phyloP scores from a whole-genome alignment of 2,888 invertebrate species.

The Ashinkailepas kermadecensis region DNA sequence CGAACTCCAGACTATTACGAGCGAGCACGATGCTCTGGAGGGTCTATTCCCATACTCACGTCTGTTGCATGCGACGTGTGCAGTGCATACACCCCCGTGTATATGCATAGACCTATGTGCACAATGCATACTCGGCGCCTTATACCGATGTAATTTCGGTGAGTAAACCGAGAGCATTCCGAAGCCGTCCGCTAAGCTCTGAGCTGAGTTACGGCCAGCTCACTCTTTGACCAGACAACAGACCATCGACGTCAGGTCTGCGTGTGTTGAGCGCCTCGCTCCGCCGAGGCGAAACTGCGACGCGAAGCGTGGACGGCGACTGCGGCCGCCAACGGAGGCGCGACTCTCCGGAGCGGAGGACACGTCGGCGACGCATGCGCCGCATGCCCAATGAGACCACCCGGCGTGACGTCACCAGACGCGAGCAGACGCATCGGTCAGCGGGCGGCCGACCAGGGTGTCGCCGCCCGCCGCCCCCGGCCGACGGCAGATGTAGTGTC shows the following conservation, averaged over 20 bases:
- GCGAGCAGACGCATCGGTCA: background rate
- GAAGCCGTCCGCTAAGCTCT: too few relatives aligned
- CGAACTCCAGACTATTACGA: too few relatives aligned
- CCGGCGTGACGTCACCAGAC: background rate
- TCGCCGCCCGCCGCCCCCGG: background rate
- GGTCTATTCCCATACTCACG: too few relatives aligned
- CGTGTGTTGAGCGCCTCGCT: background rate
- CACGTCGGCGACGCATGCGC: background rate
- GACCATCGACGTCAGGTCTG: background rate
- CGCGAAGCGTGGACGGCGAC: background rate
- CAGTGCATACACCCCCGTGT: too few relatives aligned
- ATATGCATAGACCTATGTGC: too few relatives aligned
- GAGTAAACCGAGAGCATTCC: too few relatives aligned
- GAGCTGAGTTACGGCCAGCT: too few relatives aligned
- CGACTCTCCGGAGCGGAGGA: background rate
- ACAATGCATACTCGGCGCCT: too few relatives aligned
- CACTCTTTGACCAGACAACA: background rate
- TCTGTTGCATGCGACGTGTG: too few relatives aligned
- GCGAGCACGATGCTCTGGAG: too few relatives aligned
- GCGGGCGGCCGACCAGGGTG: background rate
- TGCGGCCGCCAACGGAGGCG: background rate
- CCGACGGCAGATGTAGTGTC: background rate
- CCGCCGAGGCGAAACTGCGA: too few relatives aligned
- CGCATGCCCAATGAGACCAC: constrained; percentile 8
- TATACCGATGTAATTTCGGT: too few relatives aligned